phyloP scores from a whole-genome alignment of 1,140 invertebrate genomes.

The Idris sp. region DNA sequence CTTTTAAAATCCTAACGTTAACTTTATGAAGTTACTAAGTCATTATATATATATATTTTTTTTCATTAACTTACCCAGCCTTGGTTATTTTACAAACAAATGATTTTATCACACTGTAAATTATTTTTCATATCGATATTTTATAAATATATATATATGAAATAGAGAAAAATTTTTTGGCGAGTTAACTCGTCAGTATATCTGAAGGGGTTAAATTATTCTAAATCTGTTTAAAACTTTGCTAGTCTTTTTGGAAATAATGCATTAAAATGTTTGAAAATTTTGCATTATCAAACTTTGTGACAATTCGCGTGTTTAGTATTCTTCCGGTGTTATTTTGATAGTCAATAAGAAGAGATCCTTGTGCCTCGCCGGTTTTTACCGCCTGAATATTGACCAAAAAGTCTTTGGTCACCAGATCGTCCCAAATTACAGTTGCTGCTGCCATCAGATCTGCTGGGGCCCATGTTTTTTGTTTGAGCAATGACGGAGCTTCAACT shows the following conservation, averaged over 20 bases:
- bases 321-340: neutral
- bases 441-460: constrained; percentile 67
- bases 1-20: too few relatives aligned
- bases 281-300: neutral
- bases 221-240: too few relatives aligned
- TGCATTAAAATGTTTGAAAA: constrained; percentile 2
- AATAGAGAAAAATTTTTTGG: too few relatives aligned
- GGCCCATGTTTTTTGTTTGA: constrained; percentile 54
- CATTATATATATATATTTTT: too few relatives aligned
- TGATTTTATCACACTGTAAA: too few relatives aligned
- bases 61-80: too few relatives aligned
- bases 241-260: neutral
- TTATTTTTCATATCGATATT: too few relatives aligned
- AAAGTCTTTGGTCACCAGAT: constrained; percentile 45
- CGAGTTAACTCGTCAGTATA: too few relatives aligned
- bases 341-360: constrained; percentile 43
- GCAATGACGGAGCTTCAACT: constrained; percentile 68
- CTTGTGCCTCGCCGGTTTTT: constrained; percentile 36
- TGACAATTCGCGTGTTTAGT: constrained; percentile 54
- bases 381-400: constrained; percentile 41
- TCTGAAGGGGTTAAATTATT: too few relatives aligned
- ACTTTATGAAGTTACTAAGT: too few relatives aligned
- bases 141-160: too few relatives aligned
- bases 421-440: constrained; percentile 66
- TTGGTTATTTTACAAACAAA: too few relatives aligned